Conservation (phyloP, 2,888 invertebrate species). For the Amphipyra berbera region DNA sequence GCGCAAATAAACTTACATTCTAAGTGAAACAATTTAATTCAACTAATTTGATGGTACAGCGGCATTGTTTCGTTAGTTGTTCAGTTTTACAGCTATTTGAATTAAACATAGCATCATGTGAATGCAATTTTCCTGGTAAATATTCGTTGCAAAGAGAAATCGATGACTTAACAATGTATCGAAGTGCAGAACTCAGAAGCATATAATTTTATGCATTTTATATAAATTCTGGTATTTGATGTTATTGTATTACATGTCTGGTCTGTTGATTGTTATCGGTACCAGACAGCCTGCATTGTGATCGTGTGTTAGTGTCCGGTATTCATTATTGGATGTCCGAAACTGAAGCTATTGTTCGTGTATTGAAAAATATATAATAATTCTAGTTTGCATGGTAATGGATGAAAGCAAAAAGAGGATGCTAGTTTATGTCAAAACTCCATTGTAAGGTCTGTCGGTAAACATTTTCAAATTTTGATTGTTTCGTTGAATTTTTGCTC, state of each 20-base stretch:
- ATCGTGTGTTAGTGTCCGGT: constrained; percentile 10
- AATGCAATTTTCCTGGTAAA: constrained; percentile 1
- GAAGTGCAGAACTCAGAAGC: background rate
- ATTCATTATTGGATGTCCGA: constrained; percentile 19
- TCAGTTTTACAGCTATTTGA: constrained; percentile 20
- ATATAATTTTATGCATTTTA: constrained; percentile 8
- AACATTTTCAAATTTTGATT: too few species aligned
- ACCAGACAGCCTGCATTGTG: constrained; percentile 4
- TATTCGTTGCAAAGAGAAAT: too few species aligned
- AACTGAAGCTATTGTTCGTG: background rate
- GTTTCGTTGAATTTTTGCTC: too few species aligned
- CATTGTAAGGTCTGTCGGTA: too few species aligned
- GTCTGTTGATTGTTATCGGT: constrained; percentile 26
- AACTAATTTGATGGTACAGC: constrained; percentile 15
- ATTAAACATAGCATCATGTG: background rate
- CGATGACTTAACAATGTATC: too few species aligned
- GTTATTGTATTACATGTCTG: constrained; percentile 14
- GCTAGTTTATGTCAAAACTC: too few species aligned
- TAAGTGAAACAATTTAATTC: constrained; percentile 31
- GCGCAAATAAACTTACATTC: constrained; percentile 39
- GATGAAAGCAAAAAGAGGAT: too few species aligned
- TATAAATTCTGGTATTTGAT: constrained; percentile 19
- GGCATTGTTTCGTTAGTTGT: constrained; percentile 24
- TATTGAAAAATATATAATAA: constrained; percentile 1
- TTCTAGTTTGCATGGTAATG: background rate